Percentiles rank a stretch among this genome's conserved stretches.
phyloP scores from a whole-genome alignment of 2,888 invertebrate species.

The Caenorhabditis sp. region DNA sequence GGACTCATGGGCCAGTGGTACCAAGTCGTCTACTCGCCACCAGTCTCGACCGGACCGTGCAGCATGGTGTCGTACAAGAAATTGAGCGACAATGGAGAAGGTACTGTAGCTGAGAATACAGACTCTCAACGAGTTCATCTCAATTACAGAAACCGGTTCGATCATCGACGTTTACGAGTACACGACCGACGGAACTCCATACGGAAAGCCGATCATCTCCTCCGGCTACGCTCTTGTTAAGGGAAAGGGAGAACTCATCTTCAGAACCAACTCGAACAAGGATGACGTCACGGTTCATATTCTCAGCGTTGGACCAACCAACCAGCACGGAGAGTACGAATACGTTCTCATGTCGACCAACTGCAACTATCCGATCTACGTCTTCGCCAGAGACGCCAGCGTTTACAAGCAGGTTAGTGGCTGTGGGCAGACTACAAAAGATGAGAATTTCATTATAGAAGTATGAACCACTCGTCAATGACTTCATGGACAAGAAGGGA shows the following conservation, averaged over 20 bases:
- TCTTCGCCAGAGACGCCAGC: conserved; percentile 78
- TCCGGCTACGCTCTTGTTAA: conserved; percentile 79
- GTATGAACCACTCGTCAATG: conserved; percentile 74
- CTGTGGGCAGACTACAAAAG: no score
- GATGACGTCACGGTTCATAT: conserved; percentile 79
- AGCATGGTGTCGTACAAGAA: conserved; percentile 79
- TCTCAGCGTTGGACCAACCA: conserved; percentile 76
- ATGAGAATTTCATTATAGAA: conserved; percentile 59
- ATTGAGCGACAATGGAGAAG: conserved; percentile 65
- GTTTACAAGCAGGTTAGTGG: conserved; percentile 78
- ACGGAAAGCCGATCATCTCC: conserved; percentile 78
- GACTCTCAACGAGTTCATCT: not conserved
- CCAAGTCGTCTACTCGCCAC: conserved; percentile 78
- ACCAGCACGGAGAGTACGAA: conserved; percentile 76
- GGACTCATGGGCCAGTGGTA: conserved; percentile 79
- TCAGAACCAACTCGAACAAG: conserved; percentile 77
- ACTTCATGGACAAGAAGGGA: conserved; percentile 75
- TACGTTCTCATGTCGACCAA: conserved; percentile 78
- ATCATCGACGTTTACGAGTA: conserved; percentile 79
- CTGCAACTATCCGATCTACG: conserved; percentile 79
- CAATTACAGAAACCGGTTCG: conserved; percentile 63
- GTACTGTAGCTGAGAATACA: no score
- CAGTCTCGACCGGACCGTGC: conserved; percentile 78
- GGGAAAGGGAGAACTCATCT: conserved; percentile 78
- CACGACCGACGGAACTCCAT: conserved; percentile 79